Evolutionary conservation across 1,140 invertebrate species (phyloP).

Genomic region (Tetranychus urticae): DNA sequence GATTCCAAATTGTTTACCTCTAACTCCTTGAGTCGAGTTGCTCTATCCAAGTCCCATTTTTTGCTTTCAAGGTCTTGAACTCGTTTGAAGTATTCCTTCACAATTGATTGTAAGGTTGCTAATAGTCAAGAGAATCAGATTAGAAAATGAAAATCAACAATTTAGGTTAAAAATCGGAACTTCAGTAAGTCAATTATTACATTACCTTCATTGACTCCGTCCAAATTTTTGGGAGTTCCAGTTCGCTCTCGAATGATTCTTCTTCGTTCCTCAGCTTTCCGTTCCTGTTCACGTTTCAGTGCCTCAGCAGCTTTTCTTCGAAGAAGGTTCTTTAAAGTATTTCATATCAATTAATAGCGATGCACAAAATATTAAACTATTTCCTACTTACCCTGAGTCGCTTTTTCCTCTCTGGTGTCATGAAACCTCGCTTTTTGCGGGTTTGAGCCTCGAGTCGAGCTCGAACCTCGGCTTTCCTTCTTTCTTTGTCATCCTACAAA

Average conservation of each 20-base stretch:
- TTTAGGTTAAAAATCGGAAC: too few relatives aligned
- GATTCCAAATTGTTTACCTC: constrained; percentile 81
- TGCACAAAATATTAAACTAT: neutral
- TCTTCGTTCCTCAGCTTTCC: constrained; percentile 90
- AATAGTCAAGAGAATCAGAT: constrained; percentile 16
- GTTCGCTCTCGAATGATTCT: constrained; percentile 86
- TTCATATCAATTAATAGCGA: neutral
- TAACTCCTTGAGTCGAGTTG: constrained; percentile 31
- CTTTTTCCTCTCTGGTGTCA: constrained; percentile 90
- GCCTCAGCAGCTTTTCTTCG: constrained; percentile 98
- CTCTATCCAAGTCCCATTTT: constrained; percentile 95
- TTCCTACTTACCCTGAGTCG: constrained; percentile 44
- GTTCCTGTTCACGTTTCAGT: constrained; percentile 95
- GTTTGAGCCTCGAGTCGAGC: constrained; percentile 84
- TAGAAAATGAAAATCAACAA: too few relatives aligned
- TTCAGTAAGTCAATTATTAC: neutral
- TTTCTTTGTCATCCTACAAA: constrained; percentile 15
- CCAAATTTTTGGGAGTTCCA: constrained; percentile 64
- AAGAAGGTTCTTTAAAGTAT: constrained; percentile 30
- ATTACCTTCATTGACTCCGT: constrained; percentile 66
- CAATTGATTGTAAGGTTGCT: constrained; percentile 88
- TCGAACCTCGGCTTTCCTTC: constrained; percentile 44
- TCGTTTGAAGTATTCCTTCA: constrained; percentile 77
- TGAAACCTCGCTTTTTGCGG: constrained; percentile 67
- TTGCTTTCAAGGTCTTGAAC: constrained; percentile 74